These are phyloP conservation scores for Hippolais icterina DNA, from an alignment of 2,113 vertebrate genomes.

Conservation along the genomic window DNA sequence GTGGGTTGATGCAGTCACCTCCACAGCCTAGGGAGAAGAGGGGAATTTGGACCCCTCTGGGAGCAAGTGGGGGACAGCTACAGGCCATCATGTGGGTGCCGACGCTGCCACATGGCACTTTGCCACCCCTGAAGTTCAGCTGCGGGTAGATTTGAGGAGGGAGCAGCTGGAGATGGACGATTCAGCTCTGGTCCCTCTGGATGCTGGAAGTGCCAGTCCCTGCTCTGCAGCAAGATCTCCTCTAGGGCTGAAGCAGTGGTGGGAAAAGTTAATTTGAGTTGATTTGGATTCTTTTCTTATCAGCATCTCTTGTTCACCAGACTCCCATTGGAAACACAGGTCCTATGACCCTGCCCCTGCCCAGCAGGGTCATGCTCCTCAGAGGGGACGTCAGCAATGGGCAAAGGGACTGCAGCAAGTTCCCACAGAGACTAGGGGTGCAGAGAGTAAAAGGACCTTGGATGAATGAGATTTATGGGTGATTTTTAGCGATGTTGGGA, in stretches of 20 bases:
- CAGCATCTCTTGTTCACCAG: background rate
- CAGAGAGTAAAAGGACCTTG: background rate
- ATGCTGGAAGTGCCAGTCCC: background rate
- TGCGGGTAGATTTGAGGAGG: background rate
- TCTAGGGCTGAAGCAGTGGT: background rate
- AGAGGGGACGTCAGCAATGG: background rate
- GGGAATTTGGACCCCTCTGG: background rate
- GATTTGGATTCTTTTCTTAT: background rate
- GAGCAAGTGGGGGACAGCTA: background rate
- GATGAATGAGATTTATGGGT: background rate
- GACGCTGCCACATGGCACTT: background rate
- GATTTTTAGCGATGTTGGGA: background rate
- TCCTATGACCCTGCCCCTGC: background rate
- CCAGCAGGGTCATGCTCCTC: background rate
- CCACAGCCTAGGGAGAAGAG: background rate
- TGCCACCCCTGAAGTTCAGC: background rate
- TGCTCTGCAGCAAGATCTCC: background rate
- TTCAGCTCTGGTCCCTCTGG: background rate
- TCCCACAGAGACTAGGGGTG: background rate
- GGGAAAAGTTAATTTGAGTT: background rate
- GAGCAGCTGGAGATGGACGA: background rate
- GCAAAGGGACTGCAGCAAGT: background rate
- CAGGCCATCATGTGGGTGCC: fast-evolving
- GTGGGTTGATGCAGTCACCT: background rate
- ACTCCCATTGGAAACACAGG: background rate